Conservation (phyloP, 2,113 vertebrate species). For the Grantiella picta region DNA sequence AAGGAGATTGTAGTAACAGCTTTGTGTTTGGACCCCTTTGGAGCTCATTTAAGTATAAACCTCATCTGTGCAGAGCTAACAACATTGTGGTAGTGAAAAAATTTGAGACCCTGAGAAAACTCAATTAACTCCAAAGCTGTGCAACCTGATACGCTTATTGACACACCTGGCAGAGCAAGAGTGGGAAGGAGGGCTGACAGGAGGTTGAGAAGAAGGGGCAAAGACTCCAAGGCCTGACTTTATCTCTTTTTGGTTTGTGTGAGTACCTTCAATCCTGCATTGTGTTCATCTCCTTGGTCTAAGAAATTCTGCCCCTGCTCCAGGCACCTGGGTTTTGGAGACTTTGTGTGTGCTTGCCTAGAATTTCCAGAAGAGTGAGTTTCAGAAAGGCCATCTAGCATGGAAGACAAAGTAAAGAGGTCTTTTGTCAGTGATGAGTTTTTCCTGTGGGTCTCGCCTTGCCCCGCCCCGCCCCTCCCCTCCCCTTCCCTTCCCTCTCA, state of each 20-base stretch:
- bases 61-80: neutral
- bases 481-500: neutral
- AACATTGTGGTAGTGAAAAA: neutral
- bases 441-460: neutral
- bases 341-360: accelerated
- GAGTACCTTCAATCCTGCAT: neutral
- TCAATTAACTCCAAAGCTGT: neutral
- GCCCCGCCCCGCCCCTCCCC: too few species aligned
- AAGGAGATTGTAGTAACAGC: neutral
- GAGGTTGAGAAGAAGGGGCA: neutral
- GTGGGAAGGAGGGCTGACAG: neutral
- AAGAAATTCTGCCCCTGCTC: neutral
- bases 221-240: neutral
- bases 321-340: neutral
- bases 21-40: neutral
- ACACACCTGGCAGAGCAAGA: neutral
- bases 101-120: neutral
- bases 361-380: neutral
- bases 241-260: neutral
- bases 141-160: neutral
- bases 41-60: neutral
- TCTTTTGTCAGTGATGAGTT: neutral
- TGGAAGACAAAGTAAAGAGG: neutral
- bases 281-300: neutral
- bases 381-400: neutral